Base-by-base conservation (phyloP, 2,113 vertebrate genomes). In the Zosterops japonicus region DNA sequence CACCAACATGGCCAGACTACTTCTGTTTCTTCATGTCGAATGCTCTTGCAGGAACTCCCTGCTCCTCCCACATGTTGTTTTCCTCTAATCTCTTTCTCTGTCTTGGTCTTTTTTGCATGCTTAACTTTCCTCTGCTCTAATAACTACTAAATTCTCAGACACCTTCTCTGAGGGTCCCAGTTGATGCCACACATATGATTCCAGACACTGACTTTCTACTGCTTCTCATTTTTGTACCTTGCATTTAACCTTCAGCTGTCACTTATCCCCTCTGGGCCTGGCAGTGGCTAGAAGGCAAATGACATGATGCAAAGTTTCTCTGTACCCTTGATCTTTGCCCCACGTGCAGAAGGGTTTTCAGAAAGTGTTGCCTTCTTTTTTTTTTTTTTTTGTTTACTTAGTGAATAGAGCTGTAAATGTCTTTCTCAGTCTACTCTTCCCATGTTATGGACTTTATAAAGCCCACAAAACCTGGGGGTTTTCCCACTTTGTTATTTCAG, bases 51-150 rank as follows among this genome's bases (percentile, higher is more conserved):
- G 39, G 27, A 39, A 12, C 59, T 95, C 27, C 14, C 33, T 75
- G 7, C 33, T 83, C 63, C 63, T 80, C 35, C 55, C 35, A 84
- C 7, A 1, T 20, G 19, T 89, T 69, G 13, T 79, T 80, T 75
- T 57, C 49, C n/a, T 91, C 91, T 68, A n/a, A 67, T 53, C 42
- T 82, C n/a, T 87, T 84, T 91, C 36, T 89, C n/a, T 59, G 39
- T 64, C 36, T 69, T 52, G 11, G 12, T 65, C 28, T 55, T 79
- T 78, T 85, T 85, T 87, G 23, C 23, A 31, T 8, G 4, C 21
- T 87, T 33, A 31, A 19, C 28, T 75, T 83, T 84, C 24, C 19
- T 67, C 27, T 6, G 2, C 53, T 91, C 25, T 77, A 47, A 35
- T 56, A 92, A 49, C 52, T 74, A 19, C 42, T 63, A 59, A 77